Evolutionary conservation across 2,113 vertebrate genomes (phyloP), one percentile per base, ranked within the genome.

Genomic region (Coptodon rendalli): DNA sequence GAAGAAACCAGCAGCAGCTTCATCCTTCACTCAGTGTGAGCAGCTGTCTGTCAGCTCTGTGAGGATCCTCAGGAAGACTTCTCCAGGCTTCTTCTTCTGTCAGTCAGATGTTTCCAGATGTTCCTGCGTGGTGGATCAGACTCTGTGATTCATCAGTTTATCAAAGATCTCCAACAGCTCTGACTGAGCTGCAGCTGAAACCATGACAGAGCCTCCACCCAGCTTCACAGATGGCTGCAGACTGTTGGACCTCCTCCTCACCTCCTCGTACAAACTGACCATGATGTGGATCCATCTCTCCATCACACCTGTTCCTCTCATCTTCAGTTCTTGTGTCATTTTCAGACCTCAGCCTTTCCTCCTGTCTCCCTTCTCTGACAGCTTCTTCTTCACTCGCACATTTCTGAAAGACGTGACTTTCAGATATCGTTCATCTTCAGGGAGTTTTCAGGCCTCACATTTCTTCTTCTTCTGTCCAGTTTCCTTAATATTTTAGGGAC

Each of bases 341-440:
- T 59, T 59, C 56, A 59, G 27, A 59, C 56, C 56, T 59, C 27
- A 9, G 27, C 27, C 27, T 61, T 61, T 61, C 57, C 57, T 31
- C 27, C 27, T 10, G 27, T 17, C 17, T 59, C 24, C 24, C 3
- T 57, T 27, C 54, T 0, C 56, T 4, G 48, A 50, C 45, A 50
- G 48, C 16, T 4, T 8, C 16, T 48, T 4, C 48, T 19, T 50
- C 48, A 19, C 48, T 1, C 8, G 1, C 8, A 34, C 57, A 17
- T 61, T 61, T 2, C 17, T 34, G 22, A 56, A 8, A 57, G 24
- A 57, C 4, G 24, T 61, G 31, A 7, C 31, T 63, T 63, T 63
- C 31, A 63, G 59, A 63, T 36, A 36, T 11, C 11, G 6, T 66
- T 66, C 9, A 11, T 12, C 59, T 36, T 11, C 5, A 11, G 59